Evolutionary conservation across 2,797 vertebrate species (phyloP).

Genomic region (Varecia variegata): DNA sequence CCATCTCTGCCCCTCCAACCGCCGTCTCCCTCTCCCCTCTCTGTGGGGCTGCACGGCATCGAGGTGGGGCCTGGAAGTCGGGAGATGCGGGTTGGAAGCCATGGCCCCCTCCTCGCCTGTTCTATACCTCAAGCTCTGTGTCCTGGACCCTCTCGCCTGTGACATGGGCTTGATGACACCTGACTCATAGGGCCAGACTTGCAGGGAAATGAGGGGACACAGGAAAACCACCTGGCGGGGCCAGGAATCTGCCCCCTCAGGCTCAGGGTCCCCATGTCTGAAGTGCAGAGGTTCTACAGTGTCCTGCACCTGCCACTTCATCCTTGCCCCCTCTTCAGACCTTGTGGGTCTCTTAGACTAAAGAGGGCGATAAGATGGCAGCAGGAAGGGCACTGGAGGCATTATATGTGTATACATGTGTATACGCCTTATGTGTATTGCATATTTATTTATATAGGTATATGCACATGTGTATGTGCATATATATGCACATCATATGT

Average conservation of each 20-base stretch:
- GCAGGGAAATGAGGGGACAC: background rate
- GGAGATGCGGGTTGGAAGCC: accelerated
- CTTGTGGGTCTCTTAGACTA: background rate
- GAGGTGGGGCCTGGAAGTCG: no score
- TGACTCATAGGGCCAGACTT: background rate
- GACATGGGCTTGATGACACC: background rate
- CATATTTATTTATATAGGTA: no score
- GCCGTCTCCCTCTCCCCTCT: background rate
- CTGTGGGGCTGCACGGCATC: background rate
- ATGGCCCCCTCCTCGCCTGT: accelerated
- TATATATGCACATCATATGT: accelerated
- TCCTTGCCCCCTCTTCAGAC: background rate
- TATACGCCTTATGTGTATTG: background rate
- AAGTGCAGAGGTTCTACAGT: background rate
- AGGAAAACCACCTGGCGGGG: background rate
- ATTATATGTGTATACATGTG: background rate
- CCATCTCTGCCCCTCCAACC: background rate
- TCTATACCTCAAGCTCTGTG: no score
- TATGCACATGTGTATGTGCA: no score
- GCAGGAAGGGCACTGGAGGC: background rate
- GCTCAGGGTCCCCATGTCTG: background rate
- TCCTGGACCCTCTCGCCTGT: background rate
- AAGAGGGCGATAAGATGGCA: background rate
- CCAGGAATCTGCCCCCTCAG: background rate
- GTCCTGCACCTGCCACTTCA: background rate